These are phyloP conservation scores for Hylaeus volcanicus DNA, from an alignment of 1,140 invertebrate species.

Conservation along the genomic window DNA sequence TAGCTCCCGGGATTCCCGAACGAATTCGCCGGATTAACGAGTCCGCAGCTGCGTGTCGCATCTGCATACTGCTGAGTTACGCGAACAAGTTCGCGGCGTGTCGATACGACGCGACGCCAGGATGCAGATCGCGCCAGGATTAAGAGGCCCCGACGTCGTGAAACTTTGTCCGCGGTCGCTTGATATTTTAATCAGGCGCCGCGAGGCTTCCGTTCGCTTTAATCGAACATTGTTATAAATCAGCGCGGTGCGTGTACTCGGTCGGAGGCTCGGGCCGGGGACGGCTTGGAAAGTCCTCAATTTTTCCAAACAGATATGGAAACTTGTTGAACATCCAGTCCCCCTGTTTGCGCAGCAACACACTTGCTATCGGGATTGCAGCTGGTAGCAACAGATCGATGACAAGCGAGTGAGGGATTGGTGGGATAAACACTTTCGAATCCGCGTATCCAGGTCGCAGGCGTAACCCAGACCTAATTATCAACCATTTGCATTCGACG, in stretches of 20 bases:
- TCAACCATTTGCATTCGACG: too few relatives aligned
- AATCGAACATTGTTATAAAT: conserved; percentile 28
- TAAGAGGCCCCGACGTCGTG: conserved; percentile 5
- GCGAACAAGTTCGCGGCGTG: conserved; percentile 13
- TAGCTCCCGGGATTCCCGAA: not conserved
- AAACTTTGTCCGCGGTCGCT: not conserved
- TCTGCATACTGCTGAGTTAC: conserved; percentile 36
- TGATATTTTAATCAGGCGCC: conserved; percentile 40
- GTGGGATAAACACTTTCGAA: too few relatives aligned
- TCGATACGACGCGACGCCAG: conserved; percentile 12
- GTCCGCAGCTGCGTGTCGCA: conserved; percentile 24
- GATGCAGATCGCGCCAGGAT: conserved; percentile 36
- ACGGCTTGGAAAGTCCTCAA: not conserved
- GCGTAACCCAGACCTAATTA: too few relatives aligned
- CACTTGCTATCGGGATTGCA: too few relatives aligned
- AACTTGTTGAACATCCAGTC: not conserved
- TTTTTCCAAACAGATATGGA: not conserved
- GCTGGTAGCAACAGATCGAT: too few relatives aligned
- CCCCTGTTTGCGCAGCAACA: too few relatives aligned
- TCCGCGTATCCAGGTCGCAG: too few relatives aligned
- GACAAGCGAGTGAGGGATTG: too few relatives aligned
- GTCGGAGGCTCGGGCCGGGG: not conserved
- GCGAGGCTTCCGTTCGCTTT: not conserved
- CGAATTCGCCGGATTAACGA: conserved; percentile 24
- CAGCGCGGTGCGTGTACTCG: not conserved